phyloP scores from a whole-genome alignment of 2,888 invertebrate species.

The Athalia rosae region DNA sequence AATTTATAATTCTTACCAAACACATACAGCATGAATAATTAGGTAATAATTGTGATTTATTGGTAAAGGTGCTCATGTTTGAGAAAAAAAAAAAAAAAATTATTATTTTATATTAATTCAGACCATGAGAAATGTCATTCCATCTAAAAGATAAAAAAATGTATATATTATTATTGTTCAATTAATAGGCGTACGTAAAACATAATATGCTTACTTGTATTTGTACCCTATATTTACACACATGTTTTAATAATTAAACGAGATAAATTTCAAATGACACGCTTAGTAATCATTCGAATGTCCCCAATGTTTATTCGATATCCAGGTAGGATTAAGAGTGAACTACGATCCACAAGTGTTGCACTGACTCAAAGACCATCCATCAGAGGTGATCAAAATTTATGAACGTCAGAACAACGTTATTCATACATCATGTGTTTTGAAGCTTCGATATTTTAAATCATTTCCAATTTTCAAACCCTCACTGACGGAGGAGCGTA shows the following conservation, averaged over 20 bases:
- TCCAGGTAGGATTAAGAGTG: not conserved
- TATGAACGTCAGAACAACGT: too few species aligned
- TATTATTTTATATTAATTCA: not conserved
- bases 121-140: conserved; percentile 3
- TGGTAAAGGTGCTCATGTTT: conserved; percentile 35
- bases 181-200: conserved; percentile 47
- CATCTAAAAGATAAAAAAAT: conserved; percentile 54
- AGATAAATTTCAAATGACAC: conserved; percentile 49
- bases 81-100: conserved; percentile 37
- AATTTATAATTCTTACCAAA: conserved; percentile 28
- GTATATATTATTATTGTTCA: conserved; percentile 58
- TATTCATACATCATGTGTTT: too few species aligned
- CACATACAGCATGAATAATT: conserved; percentile 10
- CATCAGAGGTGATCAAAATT: too few species aligned
- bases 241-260: conserved; percentile 69
- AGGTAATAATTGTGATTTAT: conserved; percentile 39
- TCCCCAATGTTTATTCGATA: not conserved
- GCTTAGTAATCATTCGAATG: not conserved
- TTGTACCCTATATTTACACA: conserved; percentile 71
- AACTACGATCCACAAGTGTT: not conserved
- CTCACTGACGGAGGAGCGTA: too few species aligned
- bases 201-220: conserved; percentile 66
- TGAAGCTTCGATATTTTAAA: too few species aligned
- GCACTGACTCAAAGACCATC: too few species aligned
- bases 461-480: too few species aligned